Percentiles rank a stretch among this genome's conserved stretches.
These are phyloP conservation scores for Pseudorasbora parva DNA, from an alignment of 2,113 vertebrate species.

Conservation along the genomic window DNA sequence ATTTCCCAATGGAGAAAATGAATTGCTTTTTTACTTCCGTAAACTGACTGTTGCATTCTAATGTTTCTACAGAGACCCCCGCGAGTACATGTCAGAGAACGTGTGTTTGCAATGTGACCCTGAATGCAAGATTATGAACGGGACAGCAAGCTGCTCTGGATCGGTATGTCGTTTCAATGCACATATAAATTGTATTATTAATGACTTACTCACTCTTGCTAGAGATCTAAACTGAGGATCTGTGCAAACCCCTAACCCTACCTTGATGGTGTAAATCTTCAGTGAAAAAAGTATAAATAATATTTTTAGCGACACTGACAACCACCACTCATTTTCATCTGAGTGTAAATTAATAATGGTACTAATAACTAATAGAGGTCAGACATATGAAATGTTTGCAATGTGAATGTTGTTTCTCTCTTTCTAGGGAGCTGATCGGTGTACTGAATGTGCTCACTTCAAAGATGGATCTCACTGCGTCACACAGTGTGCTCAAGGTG, in stretches of 20 bases:
- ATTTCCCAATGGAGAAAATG: no score
- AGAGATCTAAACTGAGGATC: neutral
- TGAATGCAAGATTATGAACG: slow-evolving; percentile 77
- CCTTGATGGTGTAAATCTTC: neutral
- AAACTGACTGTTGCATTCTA: neutral
- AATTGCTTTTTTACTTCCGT: no score
- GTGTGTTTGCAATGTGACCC: slow-evolving; percentile 80
- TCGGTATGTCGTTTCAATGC: slow-evolving; percentile 71
- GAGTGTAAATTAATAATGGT: neutral
- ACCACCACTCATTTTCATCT: neutral
- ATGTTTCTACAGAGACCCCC: slow-evolving; percentile 71
- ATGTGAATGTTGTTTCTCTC: neutral
- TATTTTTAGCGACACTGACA: neutral
- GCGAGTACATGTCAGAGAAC: slow-evolving; percentile 76
- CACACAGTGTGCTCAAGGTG: slow-evolving; percentile 77
- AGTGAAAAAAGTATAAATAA: neutral
- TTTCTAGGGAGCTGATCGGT: slow-evolving; percentile 82
- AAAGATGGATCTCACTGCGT: slow-evolving; percentile 88
- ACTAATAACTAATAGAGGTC: neutral
- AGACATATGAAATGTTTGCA: neutral
- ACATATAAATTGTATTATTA: neutral
- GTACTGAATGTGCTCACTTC: slow-evolving; percentile 81
- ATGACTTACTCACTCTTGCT: neutral
- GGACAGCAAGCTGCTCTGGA: slow-evolving; percentile 75
- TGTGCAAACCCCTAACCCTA: neutral